These are phyloP conservation scores for Donacobius atricapilla DNA, from an alignment of 2,113 vertebrate species.

Conservation along the genomic window DNA sequence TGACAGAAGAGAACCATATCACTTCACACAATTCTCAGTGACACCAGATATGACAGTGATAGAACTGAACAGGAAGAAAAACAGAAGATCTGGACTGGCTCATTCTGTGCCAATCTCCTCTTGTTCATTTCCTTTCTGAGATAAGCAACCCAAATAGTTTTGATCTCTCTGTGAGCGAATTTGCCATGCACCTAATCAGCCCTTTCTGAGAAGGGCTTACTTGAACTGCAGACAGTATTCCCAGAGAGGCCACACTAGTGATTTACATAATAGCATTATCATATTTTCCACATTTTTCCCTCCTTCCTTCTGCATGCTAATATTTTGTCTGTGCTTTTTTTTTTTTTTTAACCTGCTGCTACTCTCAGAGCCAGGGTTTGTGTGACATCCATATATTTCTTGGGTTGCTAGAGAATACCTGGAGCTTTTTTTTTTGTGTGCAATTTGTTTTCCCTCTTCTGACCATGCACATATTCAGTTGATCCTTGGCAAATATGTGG, in stretches of 20 bases:
- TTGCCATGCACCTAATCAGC: constrained; percentile 31
- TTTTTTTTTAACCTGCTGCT: background rate
- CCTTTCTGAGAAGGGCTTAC: constrained; percentile 18
- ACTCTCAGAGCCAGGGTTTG: background rate
- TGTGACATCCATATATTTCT: background rate
- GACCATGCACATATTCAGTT: background rate
- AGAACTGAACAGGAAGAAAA: constrained; percentile 7
- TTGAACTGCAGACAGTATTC: constrained; percentile 61
- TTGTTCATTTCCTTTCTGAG: constrained; percentile 33
- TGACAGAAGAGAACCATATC: background rate
- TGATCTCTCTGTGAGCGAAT: background rate
- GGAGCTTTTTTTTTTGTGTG: background rate
- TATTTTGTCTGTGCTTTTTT: background rate
- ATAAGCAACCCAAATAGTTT: constrained; percentile 7
- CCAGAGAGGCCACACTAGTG: background rate
- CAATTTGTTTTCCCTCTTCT: background rate
- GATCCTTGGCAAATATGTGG: background rate
- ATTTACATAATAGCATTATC: constrained; percentile 67
- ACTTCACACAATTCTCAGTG: background rate
- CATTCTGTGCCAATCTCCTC: background rate
- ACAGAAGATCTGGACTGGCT: background rate
- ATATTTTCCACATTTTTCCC: constrained; percentile 57
- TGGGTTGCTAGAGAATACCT: background rate
- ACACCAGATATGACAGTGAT: constrained; percentile 9
- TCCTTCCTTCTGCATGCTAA: constrained; percentile 20